These are phyloP conservation scores for Pterophyllum scalare DNA, from an alignment of 2,113 vertebrate species.

Conservation along the genomic window DNA sequence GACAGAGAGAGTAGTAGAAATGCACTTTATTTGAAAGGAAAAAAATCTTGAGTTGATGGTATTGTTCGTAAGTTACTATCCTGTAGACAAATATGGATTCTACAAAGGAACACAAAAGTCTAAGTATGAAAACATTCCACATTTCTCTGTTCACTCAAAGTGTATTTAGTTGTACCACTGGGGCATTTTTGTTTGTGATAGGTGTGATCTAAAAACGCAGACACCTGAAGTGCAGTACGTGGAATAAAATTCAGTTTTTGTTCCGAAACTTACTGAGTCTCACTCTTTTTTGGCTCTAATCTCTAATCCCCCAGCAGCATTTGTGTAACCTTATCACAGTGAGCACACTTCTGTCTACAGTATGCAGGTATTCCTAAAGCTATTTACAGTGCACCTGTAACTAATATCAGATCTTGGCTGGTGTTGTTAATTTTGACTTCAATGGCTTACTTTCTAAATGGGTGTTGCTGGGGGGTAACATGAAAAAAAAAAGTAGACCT, in stretches of 20 bases:
- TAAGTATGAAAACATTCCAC: constrained; percentile 69
- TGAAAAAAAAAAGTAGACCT: neutral
- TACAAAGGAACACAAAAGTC: constrained; percentile 59
- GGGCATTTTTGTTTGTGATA: constrained; percentile 78
- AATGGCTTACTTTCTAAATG: neutral
- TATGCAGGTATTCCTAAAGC: neutral
- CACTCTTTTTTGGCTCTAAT: neutral
- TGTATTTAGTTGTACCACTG: constrained; percentile 74
- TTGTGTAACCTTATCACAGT: neutral
- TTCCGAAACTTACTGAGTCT: constrained; percentile 31
- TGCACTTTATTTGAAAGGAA: constrained; percentile 82
- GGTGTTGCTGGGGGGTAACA: neutral
- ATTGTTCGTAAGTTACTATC: constrained; percentile 70
- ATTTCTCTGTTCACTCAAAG: constrained; percentile 68
- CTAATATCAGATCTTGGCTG: neutral
- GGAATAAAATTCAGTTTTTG: constrained; percentile 75
- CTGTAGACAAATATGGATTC: constrained; percentile 56
- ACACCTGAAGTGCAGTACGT: constrained; percentile 80
- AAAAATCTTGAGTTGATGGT: constrained; percentile 53
- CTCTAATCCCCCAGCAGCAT: neutral
- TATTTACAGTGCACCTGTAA: neutral
- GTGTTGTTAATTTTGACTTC: neutral
- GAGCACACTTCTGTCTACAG: neutral
- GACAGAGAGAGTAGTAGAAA: constrained; percentile 65
- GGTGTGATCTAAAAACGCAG: constrained; percentile 73